A percentile compares a stretch with the other conserved stretches of the same genome.
These are phyloP conservation scores for Oophaga sylvatica DNA, from an alignment of 2,797 vertebrate species.

Conservation along the genomic window DNA sequence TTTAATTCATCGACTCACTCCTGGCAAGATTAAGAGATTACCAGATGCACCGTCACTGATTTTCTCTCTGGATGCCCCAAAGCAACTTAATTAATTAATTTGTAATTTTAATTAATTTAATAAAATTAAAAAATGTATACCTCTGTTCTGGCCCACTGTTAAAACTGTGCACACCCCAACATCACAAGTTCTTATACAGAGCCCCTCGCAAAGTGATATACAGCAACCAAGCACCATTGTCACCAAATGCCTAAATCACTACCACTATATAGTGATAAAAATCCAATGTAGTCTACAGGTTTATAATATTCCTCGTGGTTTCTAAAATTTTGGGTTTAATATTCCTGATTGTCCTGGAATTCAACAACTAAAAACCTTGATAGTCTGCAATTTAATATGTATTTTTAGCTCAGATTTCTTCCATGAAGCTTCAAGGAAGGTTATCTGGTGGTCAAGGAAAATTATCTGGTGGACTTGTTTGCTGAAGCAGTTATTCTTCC, in stretches of 20 bases:
- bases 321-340: background rate
- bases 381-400: background rate
- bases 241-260: background rate
- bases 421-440: background rate
- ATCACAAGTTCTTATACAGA: too few relatives aligned
- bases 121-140: too few relatives aligned
- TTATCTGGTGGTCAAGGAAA: background rate
- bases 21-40: background rate
- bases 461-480: too few relatives aligned
- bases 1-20: slow-evolving; percentile 12
- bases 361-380: background rate
- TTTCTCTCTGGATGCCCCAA: background rate
- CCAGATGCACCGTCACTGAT: background rate
- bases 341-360: background rate
- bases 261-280: background rate
- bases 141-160: too few relatives aligned
- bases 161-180: too few relatives aligned
- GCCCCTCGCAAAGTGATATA: too few relatives aligned
- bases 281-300: background rate
- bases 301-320: background rate
- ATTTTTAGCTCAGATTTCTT: background rate
- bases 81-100: background rate
- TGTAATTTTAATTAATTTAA: too few relatives aligned
- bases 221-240: too few relatives aligned
- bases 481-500: background rate